A percentile compares a stretch with the other conserved stretches of the same genome.
phyloP scores from a whole-genome alignment of 2,113 vertebrate genomes.

The Natator depressus region DNA sequence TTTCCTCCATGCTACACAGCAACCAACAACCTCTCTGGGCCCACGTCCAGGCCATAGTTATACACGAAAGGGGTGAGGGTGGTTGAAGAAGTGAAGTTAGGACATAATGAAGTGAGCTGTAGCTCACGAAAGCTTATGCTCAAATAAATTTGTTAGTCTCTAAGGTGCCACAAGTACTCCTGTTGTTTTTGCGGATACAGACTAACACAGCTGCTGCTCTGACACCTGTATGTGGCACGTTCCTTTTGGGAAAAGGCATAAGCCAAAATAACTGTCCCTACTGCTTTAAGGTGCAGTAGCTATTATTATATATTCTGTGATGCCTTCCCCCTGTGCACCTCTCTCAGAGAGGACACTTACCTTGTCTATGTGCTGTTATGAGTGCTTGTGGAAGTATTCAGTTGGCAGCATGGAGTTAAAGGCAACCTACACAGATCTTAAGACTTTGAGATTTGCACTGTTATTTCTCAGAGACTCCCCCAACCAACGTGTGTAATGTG shows the following conservation, averaged over 20 bases:
- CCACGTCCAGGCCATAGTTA: background rate
- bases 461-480: background rate
- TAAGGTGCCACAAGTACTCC: too few relatives aligned
- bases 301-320: background rate
- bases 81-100: background rate
- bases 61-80: background rate
- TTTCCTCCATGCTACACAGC: background rate
- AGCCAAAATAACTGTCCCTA: background rate
- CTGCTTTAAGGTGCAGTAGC: background rate
- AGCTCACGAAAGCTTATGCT: too few relatives aligned
- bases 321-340: background rate
- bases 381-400: too few relatives aligned
- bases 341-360: background rate
- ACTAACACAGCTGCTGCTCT: background rate
- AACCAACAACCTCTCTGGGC: background rate
- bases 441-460: background rate
- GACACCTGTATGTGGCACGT: background rate
- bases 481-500: background rate
- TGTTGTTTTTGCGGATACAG: too few relatives aligned
- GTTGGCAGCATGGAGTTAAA: background rate
- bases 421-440: background rate
- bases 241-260: background rate
- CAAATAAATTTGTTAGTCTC: too few relatives aligned
- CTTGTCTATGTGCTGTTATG: background rate
- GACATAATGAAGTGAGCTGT: background rate